These are phyloP conservation scores for Alligator mississippiensis DNA, from an alignment of 2,113 vertebrate genomes.

Conservation along the genomic window DNA sequence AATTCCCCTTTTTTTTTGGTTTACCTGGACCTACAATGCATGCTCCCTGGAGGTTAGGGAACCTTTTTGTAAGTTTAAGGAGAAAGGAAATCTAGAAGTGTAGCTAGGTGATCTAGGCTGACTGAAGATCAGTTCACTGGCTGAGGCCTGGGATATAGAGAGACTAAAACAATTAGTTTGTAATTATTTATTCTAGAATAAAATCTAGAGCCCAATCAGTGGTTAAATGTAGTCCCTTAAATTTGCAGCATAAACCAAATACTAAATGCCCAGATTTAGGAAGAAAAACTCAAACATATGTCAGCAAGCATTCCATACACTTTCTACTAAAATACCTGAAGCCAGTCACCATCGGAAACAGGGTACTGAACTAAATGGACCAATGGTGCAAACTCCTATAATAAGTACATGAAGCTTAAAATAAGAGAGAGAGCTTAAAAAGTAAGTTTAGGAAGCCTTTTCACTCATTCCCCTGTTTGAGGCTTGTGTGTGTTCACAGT, in stretches of 20 bases:
- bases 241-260: not conserved
- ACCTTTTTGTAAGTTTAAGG: too few species aligned
- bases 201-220: not conserved
- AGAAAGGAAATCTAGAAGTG: not conserved
- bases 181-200: not conserved
- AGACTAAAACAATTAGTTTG: not conserved
- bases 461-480: not conserved
- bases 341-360: not conserved
- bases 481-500: not conserved
- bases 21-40: constrained; percentile 26
- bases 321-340: not conserved
- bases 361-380: not conserved
- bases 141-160: not conserved
- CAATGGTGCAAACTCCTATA: not conserved
- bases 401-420: too few species aligned
- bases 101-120: not conserved
- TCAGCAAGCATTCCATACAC: too few species aligned
- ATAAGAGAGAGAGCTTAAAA: not conserved
- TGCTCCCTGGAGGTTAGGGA: not conserved
- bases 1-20: not conserved
- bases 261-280: not conserved
- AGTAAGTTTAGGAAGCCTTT: not conserved
- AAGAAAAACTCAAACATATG: not conserved
- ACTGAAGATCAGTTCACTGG: not conserved
- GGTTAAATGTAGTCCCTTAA: not conserved